Evolutionary conservation across 92 coral and sea anemone species (phyloP), one percentile per base, ranked within the genome.

Genomic region (Scolanthus callimorphus): DNA sequence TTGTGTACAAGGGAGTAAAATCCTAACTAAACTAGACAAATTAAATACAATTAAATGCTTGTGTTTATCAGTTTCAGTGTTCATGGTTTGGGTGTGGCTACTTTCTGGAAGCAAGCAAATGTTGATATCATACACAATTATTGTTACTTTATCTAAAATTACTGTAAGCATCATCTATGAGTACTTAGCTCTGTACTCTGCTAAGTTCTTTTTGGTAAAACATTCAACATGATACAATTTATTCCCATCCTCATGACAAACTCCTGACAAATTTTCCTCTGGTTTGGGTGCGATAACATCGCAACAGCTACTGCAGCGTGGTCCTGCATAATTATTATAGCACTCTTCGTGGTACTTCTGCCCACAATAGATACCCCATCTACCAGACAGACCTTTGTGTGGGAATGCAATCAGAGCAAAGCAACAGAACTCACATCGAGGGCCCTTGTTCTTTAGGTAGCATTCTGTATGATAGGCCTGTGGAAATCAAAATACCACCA

Each of bases 401-500:
- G 96, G 86, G 59, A 63, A 74, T 0, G 98, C 82, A 63, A 92
- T 92, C 23, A 92, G 73, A 0, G 98, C 81, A 74, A 92, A 92
- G 59, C 98, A 92, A 57, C 98, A 92, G 17, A 88, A 96, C 55
- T 90, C 94, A 78, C 98, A 92, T 41, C 74, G 83, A 50, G 98
- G 98, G 0, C 98, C 98, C 73, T 73, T 89, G 70, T 75, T 84
- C 48, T 85, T 92, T 52, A 88, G 20, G 71, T 85, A 92, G 75
- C 98, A 92, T 60, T 92, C 98, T 2, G 84, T 79, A 71, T 92
- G 98, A 38, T 73, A 92, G 29, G 85, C 84, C 84, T 83, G n/a
- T n/a, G n/a, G n/a, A n/a, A n/a, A n/a, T n/a, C n/a, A n/a, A n/a
- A n/a, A n/a, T n/a, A n/a, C n/a, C n/a, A n/a, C n/a, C n/a, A n/a